Evolutionary conservation across 2,797 vertebrate genomes (phyloP).

Genomic region (Mormyrus proboscirostris): DNA sequence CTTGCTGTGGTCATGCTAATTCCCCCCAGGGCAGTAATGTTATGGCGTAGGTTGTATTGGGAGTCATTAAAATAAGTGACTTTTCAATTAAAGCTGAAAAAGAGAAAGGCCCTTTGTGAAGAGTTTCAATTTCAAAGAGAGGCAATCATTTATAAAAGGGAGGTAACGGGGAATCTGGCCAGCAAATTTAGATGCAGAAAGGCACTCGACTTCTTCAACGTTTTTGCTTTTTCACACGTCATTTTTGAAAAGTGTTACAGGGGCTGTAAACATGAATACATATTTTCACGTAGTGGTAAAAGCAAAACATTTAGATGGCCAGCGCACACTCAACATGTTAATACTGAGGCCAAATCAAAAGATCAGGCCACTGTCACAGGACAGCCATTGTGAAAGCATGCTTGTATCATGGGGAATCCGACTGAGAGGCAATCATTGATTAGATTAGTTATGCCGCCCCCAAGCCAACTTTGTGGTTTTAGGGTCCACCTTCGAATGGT

Average conservation of each 20-base stretch:
- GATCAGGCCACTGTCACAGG: conserved; percentile 23
- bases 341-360: conserved; percentile 22
- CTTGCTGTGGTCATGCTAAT: conserved; percentile 65
- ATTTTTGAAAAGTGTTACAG: conserved; percentile 34
- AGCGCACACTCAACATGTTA: conserved; percentile 30
- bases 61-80: conserved; percentile 59
- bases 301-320: background rate
- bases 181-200: background rate
- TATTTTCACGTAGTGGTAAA: background rate
- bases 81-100: conserved; percentile 55
- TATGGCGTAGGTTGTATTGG: conserved; percentile 52
- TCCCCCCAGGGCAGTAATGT: conserved; percentile 47
- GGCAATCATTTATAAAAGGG: conserved; percentile 38
- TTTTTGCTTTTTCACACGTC: background rate
- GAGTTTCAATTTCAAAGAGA: conserved; percentile 57
- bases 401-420: conserved; percentile 37
- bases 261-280: conserved; percentile 26
- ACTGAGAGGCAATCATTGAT: too few relatives aligned
- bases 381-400: conserved; percentile 19
- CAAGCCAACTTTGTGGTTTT: too few relatives aligned
- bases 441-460: too few relatives aligned
- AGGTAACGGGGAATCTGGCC: background rate
- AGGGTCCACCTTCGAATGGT: background rate
- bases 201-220: background rate
- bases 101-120: conserved; percentile 60